Percentiles rank a stretch among this genome's conserved stretches.
These are phyloP conservation scores for Sylvia atricapilla DNA, from an alignment of 2,113 vertebrate species.

Conservation along the genomic window DNA sequence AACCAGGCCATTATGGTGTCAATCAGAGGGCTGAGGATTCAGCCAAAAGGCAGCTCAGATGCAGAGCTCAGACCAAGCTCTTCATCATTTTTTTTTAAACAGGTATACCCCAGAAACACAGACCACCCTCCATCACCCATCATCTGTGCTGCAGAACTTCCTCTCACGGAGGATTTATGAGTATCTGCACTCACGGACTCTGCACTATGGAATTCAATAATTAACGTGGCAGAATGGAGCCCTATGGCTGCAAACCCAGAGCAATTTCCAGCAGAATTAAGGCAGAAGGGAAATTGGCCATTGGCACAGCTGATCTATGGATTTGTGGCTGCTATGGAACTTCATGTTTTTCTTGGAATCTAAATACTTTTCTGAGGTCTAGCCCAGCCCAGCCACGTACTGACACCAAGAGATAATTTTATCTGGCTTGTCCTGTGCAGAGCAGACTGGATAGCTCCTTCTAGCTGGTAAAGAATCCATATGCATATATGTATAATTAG, in stretches of 20 bases:
- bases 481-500: neutral
- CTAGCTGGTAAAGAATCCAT: neutral
- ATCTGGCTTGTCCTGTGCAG: neutral
- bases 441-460: neutral
- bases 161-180: neutral
- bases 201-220: neutral
- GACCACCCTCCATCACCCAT: neutral
- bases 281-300: neutral
- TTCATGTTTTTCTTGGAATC: neutral
- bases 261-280: neutral
- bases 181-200: neutral
- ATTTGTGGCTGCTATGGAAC: neutral
- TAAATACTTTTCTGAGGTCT: neutral
- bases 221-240: neutral
- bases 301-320: neutral
- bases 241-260: neutral
- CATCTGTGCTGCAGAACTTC: neutral
- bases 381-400: neutral
- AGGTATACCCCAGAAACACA: neutral
- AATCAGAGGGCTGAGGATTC: neutral
- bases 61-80: neutral
- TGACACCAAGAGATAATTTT: neutral
- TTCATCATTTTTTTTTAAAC: neutral
- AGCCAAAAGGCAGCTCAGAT: neutral
- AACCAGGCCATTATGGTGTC: neutral